Evolutionary conservation across 2,888 invertebrate genomes (phyloP).

Genomic region (Cetonia aurata): DNA sequence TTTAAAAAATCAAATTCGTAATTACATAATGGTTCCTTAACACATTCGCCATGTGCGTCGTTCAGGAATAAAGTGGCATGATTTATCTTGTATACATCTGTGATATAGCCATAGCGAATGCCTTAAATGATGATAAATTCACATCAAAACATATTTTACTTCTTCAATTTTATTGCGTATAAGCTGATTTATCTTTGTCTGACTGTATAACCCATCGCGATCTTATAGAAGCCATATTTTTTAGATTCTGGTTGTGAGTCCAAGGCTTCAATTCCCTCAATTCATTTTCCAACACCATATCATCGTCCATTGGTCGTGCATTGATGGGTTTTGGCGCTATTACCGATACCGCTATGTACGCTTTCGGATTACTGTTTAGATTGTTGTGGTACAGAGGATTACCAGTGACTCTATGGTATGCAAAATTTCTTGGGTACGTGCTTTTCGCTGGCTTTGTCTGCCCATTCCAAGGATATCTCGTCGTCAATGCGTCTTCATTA

Average conservation of each 20-base stretch:
- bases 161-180: constrained; percentile 46
- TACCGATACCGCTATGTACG: constrained; percentile 66
- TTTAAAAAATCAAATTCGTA: constrained; percentile 19
- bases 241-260: constrained; percentile 61
- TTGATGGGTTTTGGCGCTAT: constrained; percentile 62
- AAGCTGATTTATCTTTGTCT: constrained; percentile 47
- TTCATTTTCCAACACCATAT: constrained; percentile 62
- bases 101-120: no score
- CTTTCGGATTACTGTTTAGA: constrained; percentile 63
- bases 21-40: not conserved
- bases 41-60: not conserved
- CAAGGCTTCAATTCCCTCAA: constrained; percentile 64
- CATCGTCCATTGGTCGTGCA: constrained; percentile 53
- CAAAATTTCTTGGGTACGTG: constrained; percentile 63
- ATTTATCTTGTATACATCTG: no score
- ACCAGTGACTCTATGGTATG: constrained; percentile 66
- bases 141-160: constrained; percentile 37
- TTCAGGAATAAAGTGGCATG: no score
- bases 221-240: constrained; percentile 61
- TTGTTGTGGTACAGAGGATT: constrained; percentile 58
- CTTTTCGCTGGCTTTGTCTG: constrained; percentile 50
- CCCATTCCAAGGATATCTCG: constrained; percentile 52
- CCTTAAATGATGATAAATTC: constrained; percentile 11
- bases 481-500: constrained; percentile 36
- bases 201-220: constrained; percentile 61